Evolutionary conservation across 2,797 vertebrate species (phyloP), one percentile per base, ranked within the genome.

Genomic region (Margarornis squamiger): DNA sequence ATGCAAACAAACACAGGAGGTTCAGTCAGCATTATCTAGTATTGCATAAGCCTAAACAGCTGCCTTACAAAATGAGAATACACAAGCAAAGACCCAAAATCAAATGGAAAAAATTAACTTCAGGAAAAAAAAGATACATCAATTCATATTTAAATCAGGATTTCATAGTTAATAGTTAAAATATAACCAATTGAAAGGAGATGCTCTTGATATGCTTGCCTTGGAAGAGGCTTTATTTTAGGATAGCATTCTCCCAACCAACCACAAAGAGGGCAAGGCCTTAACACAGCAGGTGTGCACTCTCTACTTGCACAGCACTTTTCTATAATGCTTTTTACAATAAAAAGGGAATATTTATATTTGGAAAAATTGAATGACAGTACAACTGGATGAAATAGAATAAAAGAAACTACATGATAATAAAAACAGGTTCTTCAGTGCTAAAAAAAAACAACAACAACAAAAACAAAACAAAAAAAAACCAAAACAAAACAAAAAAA

Each of bases 1-100:
- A 83, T 66, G 77, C 84, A 92, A 95, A 95, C 88, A 95, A 94
- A 91, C 71, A 89, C n/a, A 32, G 87, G 70, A 72, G 81, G 46
- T 85, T 92, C 90, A 81, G 54, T 72, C 90, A 76, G 93, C 84
- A 63, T 95, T 94, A 95, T 95, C 80, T 85, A 49, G 38, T 39
- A 85, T 24, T 90, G 86, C 61, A 80, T 72, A 86, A 93, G 65
- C 77, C 86, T 73, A 61, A 84, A 66, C 88, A 96, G 93, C 83
- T 95, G 90, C 65, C 68, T 92, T 79, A 76, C 59, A 84, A 82
- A 95, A 91, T 65, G 38, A 85, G 61, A 86, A 76, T 15, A 77
- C 32, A 32, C 23, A 74, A 86, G 73, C 52, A 71, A 90, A 91
- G 57, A 75, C 14, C 5, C n/a, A 70, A 89, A 86, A 93, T 73